Conservation (phyloP, 2,888 invertebrate species). For the Lycocerus yunnanus region DNA sequence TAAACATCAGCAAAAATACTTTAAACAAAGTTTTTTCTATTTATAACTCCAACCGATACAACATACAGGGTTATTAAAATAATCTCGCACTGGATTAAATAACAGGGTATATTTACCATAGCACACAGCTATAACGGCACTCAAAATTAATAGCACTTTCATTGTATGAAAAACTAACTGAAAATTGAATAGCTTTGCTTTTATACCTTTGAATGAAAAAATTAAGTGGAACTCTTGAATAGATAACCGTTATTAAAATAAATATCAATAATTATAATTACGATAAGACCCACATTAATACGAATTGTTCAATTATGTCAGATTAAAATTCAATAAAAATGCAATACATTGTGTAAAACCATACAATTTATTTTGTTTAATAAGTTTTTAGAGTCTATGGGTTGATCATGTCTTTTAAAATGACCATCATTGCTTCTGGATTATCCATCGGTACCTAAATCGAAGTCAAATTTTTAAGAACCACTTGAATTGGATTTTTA, state of each 20-base stretch:
- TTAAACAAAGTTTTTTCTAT: not conserved
- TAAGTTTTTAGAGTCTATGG: not conserved
- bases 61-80: not conserved
- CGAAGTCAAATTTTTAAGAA: not conserved
- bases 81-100: not conserved
- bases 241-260: not conserved
- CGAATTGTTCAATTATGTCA: not conserved
- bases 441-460: conserved; percentile 16
- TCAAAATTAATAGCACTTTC: not conserved
- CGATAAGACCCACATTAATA: not conserved
- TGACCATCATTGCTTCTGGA: not conserved
- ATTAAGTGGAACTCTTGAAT: not conserved
- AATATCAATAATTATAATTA: not conserved
- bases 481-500: not conserved
- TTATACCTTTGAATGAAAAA: not conserved
- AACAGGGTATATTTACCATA: not conserved
- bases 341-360: not conserved
- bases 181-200: not conserved
- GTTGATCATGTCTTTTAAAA: not conserved
- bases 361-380: not conserved
- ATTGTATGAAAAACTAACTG: not conserved
- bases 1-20: not conserved
- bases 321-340: not conserved
- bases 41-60: not conserved
- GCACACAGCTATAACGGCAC: not conserved